These are phyloP conservation scores for Lysandra coridon DNA, from an alignment of 2,888 invertebrate genomes.

Conservation along the genomic window DNA sequence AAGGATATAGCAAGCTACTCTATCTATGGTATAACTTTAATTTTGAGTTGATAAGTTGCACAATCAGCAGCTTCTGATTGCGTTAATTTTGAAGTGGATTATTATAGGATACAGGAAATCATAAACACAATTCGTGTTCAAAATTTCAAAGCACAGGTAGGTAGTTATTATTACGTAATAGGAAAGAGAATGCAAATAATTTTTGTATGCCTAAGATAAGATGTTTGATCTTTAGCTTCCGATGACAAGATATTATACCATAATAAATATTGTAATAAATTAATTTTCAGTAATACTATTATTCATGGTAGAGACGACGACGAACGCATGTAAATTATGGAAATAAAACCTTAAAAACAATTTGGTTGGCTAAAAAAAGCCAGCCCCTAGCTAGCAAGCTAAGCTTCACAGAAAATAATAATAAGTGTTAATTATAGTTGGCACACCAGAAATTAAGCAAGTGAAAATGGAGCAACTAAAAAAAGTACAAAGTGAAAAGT, in stretches of 20 bases:
- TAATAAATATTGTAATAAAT: neutral
- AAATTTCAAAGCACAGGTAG: neutral
- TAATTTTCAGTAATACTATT: neutral
- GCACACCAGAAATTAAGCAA: neutral
- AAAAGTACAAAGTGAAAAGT: conserved; percentile 16
- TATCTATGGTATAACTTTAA: too few species aligned
- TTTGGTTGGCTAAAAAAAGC: neutral
- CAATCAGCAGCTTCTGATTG: too few species aligned
- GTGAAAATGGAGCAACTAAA: conserved; percentile 9
- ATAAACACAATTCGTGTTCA: neutral
- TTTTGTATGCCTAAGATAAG: conserved; percentile 4
- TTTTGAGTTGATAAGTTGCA: too few species aligned
- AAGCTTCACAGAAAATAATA: neutral
- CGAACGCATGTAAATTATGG: neutral
- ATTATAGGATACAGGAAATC: too few species aligned
- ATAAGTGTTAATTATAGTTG: neutral
- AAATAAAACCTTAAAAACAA: neutral
- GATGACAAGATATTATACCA: conserved; percentile 5
- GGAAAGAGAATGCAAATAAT: neutral
- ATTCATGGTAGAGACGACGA: neutral
- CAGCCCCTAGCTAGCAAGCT: neutral
- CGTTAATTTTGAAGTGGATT: too few species aligned
- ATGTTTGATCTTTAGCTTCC: conserved; percentile 8
- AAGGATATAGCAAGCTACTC: too few species aligned
- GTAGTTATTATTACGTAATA: neutral